Evolutionary conservation across 1,140 invertebrate species (phyloP), one percentile per base, ranked within the genome.

Genomic region (Aphaenogaster ashmeadi): DNA sequence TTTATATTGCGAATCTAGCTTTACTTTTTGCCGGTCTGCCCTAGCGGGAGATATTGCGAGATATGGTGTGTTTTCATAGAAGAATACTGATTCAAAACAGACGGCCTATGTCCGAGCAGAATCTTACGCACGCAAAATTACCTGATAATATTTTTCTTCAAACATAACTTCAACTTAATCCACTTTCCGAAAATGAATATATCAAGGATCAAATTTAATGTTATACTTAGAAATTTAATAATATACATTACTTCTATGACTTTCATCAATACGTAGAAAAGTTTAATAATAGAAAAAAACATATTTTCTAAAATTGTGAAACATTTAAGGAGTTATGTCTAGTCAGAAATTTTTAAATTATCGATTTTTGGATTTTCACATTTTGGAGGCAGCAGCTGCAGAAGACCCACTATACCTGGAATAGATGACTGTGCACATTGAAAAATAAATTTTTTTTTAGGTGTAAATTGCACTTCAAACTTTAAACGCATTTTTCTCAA

Each of bases 1-100:
- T 84, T 84, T 84, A 84, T 84, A 84, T 75, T 75, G 80, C 69
- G 69, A 84, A 74, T 84, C 56, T 75, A 84, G 69, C 69, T 75
- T 84, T 84, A 58, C 69, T 84, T 74, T 84, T 69, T 50, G 69
- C 44, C 27, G 54, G 27, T n/a, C 33, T 74, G 69, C 13, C 33
- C 41, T 62, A 75, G 80, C 41, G 33, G 33, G 27, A 84, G 56
- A 84, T 75, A 84, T 84, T 62, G 71, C 69, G 50, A 44, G 15
- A 13, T 71, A 81, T 56, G 13, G 44, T 52, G 66, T 44, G 21
- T 66, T 81, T 81, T 66, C 27, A 3, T 36, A 66, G 52, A 81
- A 15, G 54, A 71, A 81, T 71, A 81, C 66, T 58, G 50, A 81
- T 44, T 41, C 21, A 33, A 69, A 81, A 69, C 36, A 50, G 50